Base-by-base conservation (phyloP, 2,113 vertebrate species). In the Illadopsis cleaveri region DNA sequence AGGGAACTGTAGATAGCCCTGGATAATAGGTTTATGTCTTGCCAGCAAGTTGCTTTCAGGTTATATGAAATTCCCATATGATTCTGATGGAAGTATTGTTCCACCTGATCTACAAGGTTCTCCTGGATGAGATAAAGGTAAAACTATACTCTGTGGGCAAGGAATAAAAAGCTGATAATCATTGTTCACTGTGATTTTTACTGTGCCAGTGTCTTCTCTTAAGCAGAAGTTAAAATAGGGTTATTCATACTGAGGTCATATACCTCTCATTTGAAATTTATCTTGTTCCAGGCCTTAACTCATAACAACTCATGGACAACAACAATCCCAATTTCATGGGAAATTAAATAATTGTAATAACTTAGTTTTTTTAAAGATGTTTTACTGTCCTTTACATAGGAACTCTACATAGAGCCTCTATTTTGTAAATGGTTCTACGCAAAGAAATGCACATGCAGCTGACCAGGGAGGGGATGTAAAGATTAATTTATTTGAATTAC, bases 191-290 rank as follows among this genome's bases (percentile, higher is more conserved):
- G 5, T 22, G n/a, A 47, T 45, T 84, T 62, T 50, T 70, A 40
- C 11, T n/a, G 15, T 60, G 31, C 12, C 0, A 0, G 12, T 71
- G 44, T 33, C 71, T 87, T 68, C 44, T 62, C 50, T 75, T 56
- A 60, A 42, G 35, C 19, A 60, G 47, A 6, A 71, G 24, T 4
- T 82, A 42, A 71, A 40, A 35, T 27, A 44, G 14, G 19, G 14
- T 54, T 85, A 42, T 62, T 72, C 28, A 25, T 33, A 27, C 11
- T 62, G 23, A 70, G 9, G 19, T 40, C 27, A 27, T n/a, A 37
- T 5, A 7, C 4, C 3, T 72, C 42, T 22, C 4, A 22, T 51
- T 71, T 53, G 48, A 94, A 80, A 87, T 58, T 5, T 69, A 7
- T 57, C n/a, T 85, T 77, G 14, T 65, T 72, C 40, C 8, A 21